Conservation (phyloP, 64 coral and sea anemone genomes). For the Montipora cactus region DNA sequence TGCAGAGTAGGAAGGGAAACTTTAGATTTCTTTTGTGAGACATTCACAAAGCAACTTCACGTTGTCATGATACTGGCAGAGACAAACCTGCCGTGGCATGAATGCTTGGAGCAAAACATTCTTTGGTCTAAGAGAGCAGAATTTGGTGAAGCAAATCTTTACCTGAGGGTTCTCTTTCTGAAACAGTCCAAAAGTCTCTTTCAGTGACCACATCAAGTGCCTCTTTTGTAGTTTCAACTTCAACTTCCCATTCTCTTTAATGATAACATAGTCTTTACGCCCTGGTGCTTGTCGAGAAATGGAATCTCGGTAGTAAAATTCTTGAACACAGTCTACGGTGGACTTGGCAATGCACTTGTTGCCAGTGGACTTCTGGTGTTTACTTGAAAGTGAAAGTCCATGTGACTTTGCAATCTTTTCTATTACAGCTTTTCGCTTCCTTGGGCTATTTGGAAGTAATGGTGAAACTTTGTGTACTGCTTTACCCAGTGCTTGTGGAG, state of each 20-base stretch:
- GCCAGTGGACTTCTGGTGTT: not conserved
- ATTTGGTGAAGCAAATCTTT: constrained; percentile 74
- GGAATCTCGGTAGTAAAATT: constrained; percentile 70
- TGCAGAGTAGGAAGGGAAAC: constrained; percentile 60
- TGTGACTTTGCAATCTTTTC: constrained; percentile 45
- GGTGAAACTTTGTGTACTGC: too few species aligned
- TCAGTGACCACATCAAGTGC: constrained; percentile 66
- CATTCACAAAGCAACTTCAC: constrained; percentile 70
- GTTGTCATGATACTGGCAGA: constrained; percentile 77
- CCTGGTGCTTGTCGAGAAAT: constrained; percentile 71
- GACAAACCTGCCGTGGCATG: constrained; percentile 60
- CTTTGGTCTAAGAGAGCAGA: constrained; percentile 62
- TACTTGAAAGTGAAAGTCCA: constrained; percentile 43
- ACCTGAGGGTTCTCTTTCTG: constrained; percentile 57
- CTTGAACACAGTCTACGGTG: constrained; percentile 20
- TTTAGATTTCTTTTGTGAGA: constrained; percentile 53
- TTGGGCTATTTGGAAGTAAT: too few species aligned
- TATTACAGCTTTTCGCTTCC: not conserved
- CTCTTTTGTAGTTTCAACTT: too few species aligned
- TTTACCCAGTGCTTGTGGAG: too few species aligned
- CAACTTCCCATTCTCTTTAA: too few species aligned
- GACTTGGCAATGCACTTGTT: constrained; percentile 35
- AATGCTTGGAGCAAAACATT: constrained; percentile 70
- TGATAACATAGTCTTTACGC: constrained; percentile 36
- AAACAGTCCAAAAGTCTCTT: constrained; percentile 73